Evolutionary conservation across 2,797 vertebrate genomes (phyloP).

Genomic region (Tiaroga cobitis): DNA sequence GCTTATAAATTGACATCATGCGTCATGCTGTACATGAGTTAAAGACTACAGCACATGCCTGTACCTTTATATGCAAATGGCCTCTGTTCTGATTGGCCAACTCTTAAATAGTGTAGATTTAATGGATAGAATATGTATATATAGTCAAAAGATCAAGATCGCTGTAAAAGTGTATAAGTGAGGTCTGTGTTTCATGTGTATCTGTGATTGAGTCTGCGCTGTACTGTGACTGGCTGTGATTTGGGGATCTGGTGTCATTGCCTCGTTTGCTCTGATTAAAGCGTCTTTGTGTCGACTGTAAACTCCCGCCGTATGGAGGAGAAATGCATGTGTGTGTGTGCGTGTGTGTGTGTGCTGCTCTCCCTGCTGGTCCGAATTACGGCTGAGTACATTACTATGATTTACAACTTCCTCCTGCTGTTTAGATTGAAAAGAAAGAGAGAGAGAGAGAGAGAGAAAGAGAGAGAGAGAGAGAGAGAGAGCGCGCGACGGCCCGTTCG

Average conservation of each 20-base stretch:
- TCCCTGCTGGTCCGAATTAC: constrained; percentile 83
- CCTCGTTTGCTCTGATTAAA: constrained; percentile 81
- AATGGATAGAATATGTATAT: background rate
- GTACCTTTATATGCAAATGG: background rate
- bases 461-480: constrained; percentile 16
- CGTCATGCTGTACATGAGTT: background rate
- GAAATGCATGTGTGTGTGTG: constrained; percentile 8
- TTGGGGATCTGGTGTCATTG: constrained; percentile 74
- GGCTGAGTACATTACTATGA: constrained; percentile 77
- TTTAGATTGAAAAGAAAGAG: constrained; percentile 74
- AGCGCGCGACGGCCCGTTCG: constrained; percentile 52
- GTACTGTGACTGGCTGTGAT: constrained; percentile 75
- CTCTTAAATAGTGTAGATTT: background rate
- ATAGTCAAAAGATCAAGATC: background rate
- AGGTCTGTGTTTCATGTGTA: constrained; percentile 71
- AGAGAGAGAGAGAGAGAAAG: constrained; percentile 25
- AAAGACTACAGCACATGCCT: background rate
- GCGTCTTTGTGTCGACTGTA: constrained; percentile 66
- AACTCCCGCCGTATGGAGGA: constrained; percentile 67
- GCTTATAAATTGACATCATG: background rate
- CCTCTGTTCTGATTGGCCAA: background rate
- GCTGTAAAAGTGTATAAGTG: background rate
- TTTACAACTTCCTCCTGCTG: constrained; percentile 84
- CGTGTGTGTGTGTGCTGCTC: constrained; percentile 31
- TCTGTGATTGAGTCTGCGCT: constrained; percentile 60